Evolutionary conservation across 64 coral and sea anemone species (phyloP), one percentile per base, ranked within the genome.

Genomic region (Pocillopora damicornis): DNA sequence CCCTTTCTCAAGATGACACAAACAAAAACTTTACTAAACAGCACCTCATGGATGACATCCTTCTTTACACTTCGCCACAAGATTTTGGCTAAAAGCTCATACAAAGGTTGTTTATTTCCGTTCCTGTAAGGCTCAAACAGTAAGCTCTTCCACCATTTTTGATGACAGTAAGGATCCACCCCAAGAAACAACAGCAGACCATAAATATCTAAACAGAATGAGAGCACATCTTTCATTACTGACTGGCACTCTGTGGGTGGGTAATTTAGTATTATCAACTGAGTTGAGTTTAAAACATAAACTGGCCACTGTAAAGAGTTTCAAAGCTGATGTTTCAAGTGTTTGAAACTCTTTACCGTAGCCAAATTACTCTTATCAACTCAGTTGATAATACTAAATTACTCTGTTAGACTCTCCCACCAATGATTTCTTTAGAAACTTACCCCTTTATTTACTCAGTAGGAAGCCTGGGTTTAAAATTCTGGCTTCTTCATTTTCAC

Each of bases 151-250:
- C 96, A 99, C 96, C 96, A 99, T 15, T 77, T 75, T 63, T 86
- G 94, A 26, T 87, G 78, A 90, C 90, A 95, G 36, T 99, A 99
- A 58, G 96, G 96, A 81, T 92, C 91, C 20, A 95, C 72, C 22
- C 90, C 96, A 79, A 99, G 85, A 86, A 99, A 99, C 73, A 99
- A 77, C 51, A 99, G 79, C 71, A 99, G n/a, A 11, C 96, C 96
- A 86, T 90, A 95, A 79, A 99, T 89, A 95, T 99, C 96, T 99
- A 72, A 88, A 15, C 12, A 38, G 12, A 35, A 66, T 59, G 15
- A 61, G 61, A 75, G 9, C n/a, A 13, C n/a, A 15, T 9, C 42
- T 51, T 74, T 25, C 75, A 77, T 35, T 38, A 59, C 4, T n/a
- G 22, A n/a, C 64, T 61, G 23, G 17, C 22, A 51, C 42, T 51